Conservation (phyloP, 2,888 invertebrate genomes). For the Spisula solida region DNA sequence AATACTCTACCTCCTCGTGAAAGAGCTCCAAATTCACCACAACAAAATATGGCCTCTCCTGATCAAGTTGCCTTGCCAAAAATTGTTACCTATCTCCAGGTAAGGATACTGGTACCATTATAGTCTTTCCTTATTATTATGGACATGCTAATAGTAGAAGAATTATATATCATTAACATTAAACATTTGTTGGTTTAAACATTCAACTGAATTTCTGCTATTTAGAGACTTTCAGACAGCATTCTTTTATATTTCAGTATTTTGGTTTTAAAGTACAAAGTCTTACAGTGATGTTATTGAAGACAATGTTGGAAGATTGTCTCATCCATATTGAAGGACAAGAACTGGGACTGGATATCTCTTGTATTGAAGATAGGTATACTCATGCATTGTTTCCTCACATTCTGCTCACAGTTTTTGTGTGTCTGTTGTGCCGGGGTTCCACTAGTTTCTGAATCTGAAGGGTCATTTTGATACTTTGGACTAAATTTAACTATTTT, state of each 20-base stretch:
- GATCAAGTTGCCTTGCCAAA: constrained; percentile 69
- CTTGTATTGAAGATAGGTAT: constrained; percentile 78
- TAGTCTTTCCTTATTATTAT: too few species aligned
- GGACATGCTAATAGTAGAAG: too few species aligned
- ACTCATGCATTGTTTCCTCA: neutral
- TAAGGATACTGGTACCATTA: constrained; percentile 41
- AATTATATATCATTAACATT: too few species aligned
- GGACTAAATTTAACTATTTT: too few species aligned
- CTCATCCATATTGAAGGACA: constrained; percentile 87
- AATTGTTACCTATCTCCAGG: constrained; percentile 74
- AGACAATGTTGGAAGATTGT: constrained; percentile 86
- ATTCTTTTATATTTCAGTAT: constrained; percentile 80
- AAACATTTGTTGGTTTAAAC: too few species aligned
- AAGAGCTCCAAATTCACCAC: constrained; percentile 42
- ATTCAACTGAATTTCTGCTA: too few species aligned
- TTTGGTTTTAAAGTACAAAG: constrained; percentile 85
- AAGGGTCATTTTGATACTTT: too few species aligned
- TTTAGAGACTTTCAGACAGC: too few species aligned
- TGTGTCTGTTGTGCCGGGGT: too few species aligned
- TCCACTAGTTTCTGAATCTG: too few species aligned
- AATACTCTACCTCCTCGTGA: constrained; percentile 49
- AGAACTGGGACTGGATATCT: constrained; percentile 80
- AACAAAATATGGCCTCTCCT: constrained; percentile 33
- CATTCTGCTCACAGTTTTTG: too few species aligned
- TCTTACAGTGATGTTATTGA: constrained; percentile 86